Conservation (phyloP, 2,113 vertebrate species). For the Urocolius indicus region DNA sequence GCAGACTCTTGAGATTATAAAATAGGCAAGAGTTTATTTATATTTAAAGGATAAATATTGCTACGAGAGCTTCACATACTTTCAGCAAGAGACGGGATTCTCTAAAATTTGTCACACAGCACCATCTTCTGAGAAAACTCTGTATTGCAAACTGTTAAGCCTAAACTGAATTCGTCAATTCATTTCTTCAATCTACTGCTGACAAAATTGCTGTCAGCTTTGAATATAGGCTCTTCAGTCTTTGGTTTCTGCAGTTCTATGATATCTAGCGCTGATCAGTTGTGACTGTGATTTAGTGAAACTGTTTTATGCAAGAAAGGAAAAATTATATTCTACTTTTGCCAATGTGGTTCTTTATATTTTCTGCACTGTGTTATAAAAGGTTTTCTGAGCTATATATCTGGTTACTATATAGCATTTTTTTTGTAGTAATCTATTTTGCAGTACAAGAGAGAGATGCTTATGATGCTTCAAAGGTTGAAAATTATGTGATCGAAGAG, state of each 20-base stretch:
- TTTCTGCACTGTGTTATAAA: neutral
- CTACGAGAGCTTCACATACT: too few relatives aligned
- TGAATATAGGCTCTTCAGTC: accelerated
- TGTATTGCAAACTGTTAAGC: neutral
- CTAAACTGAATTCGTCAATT: neutral
- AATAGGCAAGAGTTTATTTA: neutral
- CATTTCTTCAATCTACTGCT: too few relatives aligned
- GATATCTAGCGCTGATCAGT: too few relatives aligned
- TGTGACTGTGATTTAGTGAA: neutral
- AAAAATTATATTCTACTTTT: neutral
- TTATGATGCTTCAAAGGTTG: neutral
- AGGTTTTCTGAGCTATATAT: neutral
- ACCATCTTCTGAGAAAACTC: constrained; percentile 68
- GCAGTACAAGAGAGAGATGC: neutral
- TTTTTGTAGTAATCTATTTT: neutral
- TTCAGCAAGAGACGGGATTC: neutral
- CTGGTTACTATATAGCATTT: neutral
- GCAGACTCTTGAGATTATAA: neutral
- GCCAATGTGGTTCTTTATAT: neutral
- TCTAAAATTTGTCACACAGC: constrained; percentile 20
- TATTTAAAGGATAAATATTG: neutral
- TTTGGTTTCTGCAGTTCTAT: neutral
- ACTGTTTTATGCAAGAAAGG: neutral
- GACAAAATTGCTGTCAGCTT: accelerated
- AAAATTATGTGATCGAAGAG: neutral